A percentile compares a stretch with the other conserved stretches of the same genome.
These are phyloP conservation scores for Melanostigma gelatinosum DNA, from an alignment of 2,113 vertebrate species.

Conservation along the genomic window DNA sequence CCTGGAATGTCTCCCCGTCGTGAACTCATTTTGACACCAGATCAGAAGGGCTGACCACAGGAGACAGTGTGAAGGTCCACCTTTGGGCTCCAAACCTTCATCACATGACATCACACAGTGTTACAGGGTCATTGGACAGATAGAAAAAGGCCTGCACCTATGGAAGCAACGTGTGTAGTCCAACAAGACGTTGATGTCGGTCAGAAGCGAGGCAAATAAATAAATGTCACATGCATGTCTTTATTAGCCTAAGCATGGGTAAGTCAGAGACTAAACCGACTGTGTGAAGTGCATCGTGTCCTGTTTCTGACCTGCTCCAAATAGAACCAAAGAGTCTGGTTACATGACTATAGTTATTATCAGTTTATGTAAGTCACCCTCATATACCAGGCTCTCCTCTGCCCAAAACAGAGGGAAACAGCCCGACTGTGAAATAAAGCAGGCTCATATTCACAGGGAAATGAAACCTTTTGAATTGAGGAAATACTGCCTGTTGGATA, in stretches of 20 bases:
- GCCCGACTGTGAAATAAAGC: background rate
- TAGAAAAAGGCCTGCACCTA: background rate
- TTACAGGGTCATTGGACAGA: background rate
- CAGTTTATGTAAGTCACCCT: slow-evolving; percentile 18
- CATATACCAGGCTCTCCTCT: background rate
- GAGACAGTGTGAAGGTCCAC: background rate
- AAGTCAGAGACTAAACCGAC: slow-evolving; percentile 14
- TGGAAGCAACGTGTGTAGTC: background rate
- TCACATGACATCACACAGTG: slow-evolving; percentile 33
- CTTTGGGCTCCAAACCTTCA: slow-evolving; percentile 22
- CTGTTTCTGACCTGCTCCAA: slow-evolving; percentile 45
- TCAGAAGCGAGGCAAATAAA: background rate
- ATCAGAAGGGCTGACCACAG: slow-evolving; percentile 3
- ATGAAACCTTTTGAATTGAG: background rate
- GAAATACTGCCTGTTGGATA: background rate
- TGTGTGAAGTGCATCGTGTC: slow-evolving; percentile 2
- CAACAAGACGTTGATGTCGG: background rate
- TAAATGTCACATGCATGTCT: background rate
- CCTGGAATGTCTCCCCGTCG: slow-evolving; percentile 74
- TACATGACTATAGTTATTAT: slow-evolving; percentile 49
- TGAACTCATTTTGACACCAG: slow-evolving; percentile 67
- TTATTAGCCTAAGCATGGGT: background rate
- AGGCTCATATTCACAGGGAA: background rate
- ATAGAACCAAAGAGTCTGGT: slow-evolving; percentile 59
- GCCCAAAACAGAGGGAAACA: background rate